Base-by-base conservation (phyloP, 2,888 invertebrate genomes). In the Anarsia innoxiella region DNA sequence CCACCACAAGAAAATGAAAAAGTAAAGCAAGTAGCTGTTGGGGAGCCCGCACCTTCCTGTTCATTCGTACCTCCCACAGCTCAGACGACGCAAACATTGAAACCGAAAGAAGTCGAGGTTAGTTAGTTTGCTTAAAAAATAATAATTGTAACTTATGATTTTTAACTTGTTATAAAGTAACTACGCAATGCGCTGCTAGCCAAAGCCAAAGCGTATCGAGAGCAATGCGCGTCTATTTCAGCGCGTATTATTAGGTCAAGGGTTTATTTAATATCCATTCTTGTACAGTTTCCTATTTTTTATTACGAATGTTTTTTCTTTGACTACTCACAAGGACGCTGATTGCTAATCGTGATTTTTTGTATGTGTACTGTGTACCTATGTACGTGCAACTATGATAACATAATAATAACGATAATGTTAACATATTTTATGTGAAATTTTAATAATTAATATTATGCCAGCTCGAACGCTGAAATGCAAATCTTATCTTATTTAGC, bases 81-180 rank as follows among this genome's bases (percentile, higher is more conserved):
- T 11, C 27, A 23, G 3, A 10, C 51, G 42, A 55, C 60, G 35
- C 46, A 57, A 40, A 82, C 73, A 47, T 72, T 75, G 46, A 80
- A 74, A 61, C 75, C 75, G 8, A 75, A 76, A 72, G 84, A 84
- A 76, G 80, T 80, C 46, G 84, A 84, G 84, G 84, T 84, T 76
- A 84, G 84, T 41, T 29, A 8, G 8, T 3, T 25, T 3, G n/a
- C 5, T 25, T 25, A 8, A 19, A 25, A 25, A n/a, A 19, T 9
- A 9, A n/a, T 9, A 4, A 25, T 4, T 5, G 3, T 9, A 25
- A 25, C n/a, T 25, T 25, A 4, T 25, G n/a, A 25, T 25, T n/a
- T 25, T n/a, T 4, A 25, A 12, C 4, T 28, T 28, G 11, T 28
- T 12, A 13, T 16, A 28, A 34, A 27, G 15, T 48, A 48, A 48